These are phyloP conservation scores for Stichodactyla helianthus DNA, from an alignment of 64 coral and sea anemone genomes.

Conservation along the genomic window DNA sequence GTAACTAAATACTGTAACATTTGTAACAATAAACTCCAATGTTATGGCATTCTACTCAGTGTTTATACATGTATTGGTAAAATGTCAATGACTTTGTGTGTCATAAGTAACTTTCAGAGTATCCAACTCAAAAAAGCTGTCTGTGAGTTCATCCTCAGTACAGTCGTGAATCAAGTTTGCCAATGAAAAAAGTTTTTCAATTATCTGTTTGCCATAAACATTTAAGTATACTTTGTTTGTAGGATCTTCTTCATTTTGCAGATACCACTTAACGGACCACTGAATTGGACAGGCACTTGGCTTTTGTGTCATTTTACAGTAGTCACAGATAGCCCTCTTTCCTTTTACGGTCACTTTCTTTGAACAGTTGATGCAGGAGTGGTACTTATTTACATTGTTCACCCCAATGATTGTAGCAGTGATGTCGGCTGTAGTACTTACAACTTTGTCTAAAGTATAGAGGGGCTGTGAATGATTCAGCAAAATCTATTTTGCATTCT, in stretches of 20 bases:
- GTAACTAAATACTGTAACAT: too few relatives aligned
- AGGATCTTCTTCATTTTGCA: constrained; percentile 9
- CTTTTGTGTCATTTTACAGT: constrained; percentile 62
- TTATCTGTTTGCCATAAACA: background rate
- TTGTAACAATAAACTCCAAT: too few relatives aligned
- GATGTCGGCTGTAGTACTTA: constrained; percentile 43
- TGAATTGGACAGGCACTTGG: constrained; percentile 26
- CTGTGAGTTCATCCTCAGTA: background rate
- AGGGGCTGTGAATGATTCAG: constrained; percentile 41
- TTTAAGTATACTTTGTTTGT: constrained; percentile 21
- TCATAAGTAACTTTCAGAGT: too few relatives aligned
- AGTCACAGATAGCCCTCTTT: constrained; percentile 35
- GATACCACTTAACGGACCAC: constrained; percentile 49
- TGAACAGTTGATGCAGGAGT: constrained; percentile 32
- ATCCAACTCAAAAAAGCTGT: too few relatives aligned
- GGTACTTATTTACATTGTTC: constrained; percentile 12
- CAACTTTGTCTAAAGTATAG: constrained; percentile 25
- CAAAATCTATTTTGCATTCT: constrained; percentile 48
- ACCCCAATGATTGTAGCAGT: constrained; percentile 47
- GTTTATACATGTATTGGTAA: too few relatives aligned
- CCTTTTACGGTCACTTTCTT: constrained; percentile 66
- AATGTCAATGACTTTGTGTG: too few relatives aligned
- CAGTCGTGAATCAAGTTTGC: constrained; percentile 11
- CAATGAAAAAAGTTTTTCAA: constrained; percentile 24
- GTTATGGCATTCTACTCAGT: too few relatives aligned